A percentile compares a stretch with the other conserved stretches of the same genome.
Conservation (phyloP, 2,113 vertebrate genomes). For the Antigone vipio region DNA sequence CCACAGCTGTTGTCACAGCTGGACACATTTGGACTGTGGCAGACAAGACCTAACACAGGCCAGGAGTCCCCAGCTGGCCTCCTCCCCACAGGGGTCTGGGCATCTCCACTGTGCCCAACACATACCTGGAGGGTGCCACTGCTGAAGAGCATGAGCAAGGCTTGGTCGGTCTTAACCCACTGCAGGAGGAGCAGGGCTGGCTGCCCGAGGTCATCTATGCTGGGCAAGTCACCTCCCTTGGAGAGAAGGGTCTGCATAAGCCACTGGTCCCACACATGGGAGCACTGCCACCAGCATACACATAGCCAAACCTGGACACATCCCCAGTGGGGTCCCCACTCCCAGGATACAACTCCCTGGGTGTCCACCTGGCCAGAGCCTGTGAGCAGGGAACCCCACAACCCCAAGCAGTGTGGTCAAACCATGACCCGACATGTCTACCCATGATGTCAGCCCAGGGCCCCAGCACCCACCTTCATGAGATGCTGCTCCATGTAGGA, state of each 20-base stretch:
- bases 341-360: neutral
- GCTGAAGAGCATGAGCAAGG: slow-evolving; percentile 96
- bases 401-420: neutral
- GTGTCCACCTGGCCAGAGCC: neutral
- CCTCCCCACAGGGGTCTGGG: neutral
- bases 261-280: neutral
- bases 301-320: neutral
- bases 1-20: neutral
- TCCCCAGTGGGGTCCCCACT: neutral
- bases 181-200: slow-evolving; percentile 86
- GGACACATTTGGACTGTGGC: neutral
- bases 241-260: neutral
- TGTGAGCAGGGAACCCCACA: neutral
- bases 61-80: neutral
- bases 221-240: slow-evolving; percentile 91
- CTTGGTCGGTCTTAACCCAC: slow-evolving; percentile 97
- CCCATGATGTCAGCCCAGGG: neutral
- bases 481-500: slow-evolving; percentile 98
- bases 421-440: neutral
- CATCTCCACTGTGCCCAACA: neutral
- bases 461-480: slow-evolving; percentile 84
- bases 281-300: neutral
- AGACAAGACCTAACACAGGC: neutral
- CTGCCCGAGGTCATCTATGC: slow-evolving; percentile 73
- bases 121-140: slow-evolving; percentile 92